Conservation (phyloP, 2,888 invertebrate species). For the Perizoma affinitatum region DNA sequence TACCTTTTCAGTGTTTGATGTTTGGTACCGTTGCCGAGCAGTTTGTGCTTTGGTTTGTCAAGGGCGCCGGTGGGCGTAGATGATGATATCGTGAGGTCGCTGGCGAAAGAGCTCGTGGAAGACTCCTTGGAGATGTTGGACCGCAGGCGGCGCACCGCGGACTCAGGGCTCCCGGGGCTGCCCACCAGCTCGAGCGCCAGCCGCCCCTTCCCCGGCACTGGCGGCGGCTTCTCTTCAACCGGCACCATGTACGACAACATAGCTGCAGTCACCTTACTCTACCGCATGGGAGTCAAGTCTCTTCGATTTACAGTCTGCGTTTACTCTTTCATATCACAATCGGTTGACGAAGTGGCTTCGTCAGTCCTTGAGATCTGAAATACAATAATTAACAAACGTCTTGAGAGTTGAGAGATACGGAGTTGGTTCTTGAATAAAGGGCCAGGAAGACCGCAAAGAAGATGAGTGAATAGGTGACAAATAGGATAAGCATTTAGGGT, state of each 20-base stretch:
- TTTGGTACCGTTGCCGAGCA: constrained; percentile 88
- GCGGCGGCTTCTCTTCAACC: constrained; percentile 90
- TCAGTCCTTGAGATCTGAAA: constrained; percentile 61
- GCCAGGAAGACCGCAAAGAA: too few relatives aligned
- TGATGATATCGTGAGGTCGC: constrained; percentile 86
- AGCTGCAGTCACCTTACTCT: constrained; percentile 47
- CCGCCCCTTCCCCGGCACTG: constrained; percentile 81
- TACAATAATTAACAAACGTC: constrained; percentile 4
- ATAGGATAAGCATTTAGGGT: too few relatives aligned
- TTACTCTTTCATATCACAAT: constrained; percentile 42
- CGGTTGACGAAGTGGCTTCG: constrained; percentile 35
- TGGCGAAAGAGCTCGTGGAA: constrained; percentile 88
- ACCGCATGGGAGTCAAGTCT: constrained; percentile 37
- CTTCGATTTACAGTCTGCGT: constrained; percentile 21
- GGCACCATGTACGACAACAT: constrained; percentile 93
- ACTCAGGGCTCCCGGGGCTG: constrained; percentile 69
- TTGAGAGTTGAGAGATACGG: not conserved
- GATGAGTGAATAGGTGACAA: too few relatives aligned
- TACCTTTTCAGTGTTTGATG: constrained; percentile 89
- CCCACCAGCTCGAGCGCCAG: constrained; percentile 77
- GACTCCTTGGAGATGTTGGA: constrained; percentile 86
- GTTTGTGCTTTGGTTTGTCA: constrained; percentile 87
- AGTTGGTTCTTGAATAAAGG: too few relatives aligned
- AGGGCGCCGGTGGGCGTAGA: constrained; percentile 85
- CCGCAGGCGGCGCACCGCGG: constrained; percentile 58